Conservation (phyloP, 1,140 invertebrate species). For the Pogonomyrmex californicus region DNA sequence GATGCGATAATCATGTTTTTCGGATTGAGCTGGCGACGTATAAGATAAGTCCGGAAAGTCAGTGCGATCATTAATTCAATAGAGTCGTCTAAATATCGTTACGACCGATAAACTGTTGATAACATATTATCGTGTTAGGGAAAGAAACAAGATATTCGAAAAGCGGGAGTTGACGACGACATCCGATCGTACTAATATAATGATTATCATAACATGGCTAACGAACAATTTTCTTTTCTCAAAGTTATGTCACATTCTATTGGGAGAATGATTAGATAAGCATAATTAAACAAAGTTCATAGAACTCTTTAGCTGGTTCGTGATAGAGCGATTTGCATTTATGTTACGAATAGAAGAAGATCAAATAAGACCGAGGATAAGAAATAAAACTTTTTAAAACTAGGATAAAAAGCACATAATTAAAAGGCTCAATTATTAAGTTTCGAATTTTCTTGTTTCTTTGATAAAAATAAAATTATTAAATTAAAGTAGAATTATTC, state of each 20-base stretch:
- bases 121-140: neutral
- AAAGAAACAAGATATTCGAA: neutral
- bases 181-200: neutral
- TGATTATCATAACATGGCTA: neutral
- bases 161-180: neutral
- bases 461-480: neutral
- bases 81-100: neutral
- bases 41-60: neutral
- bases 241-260: neutral
- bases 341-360: neutral
- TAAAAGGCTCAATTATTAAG: neutral
- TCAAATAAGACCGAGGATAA: neutral
- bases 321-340: neutral
- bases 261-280: neutral
- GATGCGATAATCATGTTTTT: neutral
- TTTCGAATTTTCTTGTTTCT: neutral
- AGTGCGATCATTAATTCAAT: constrained; percentile 35
- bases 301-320: neutral
- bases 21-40: neutral
- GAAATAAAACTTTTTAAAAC: neutral
- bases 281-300: neutral
- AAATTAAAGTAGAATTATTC: neutral
- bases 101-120: neutral
- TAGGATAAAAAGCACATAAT: neutral
- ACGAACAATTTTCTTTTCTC: neutral